These are phyloP conservation scores for Pangasius djambal DNA, from an alignment of 2,797 vertebrate genomes.

Conservation along the genomic window DNA sequence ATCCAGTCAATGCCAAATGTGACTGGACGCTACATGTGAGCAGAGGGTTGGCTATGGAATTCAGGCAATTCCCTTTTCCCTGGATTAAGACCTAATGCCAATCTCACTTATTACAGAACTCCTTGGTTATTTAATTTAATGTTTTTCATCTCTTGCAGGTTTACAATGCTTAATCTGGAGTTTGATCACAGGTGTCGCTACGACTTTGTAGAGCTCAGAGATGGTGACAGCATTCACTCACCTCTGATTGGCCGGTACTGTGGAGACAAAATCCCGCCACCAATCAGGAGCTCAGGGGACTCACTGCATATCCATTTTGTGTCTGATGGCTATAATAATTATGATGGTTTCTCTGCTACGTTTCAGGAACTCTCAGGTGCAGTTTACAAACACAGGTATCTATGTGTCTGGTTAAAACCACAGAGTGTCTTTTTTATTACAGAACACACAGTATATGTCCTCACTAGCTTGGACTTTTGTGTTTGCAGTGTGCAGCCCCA, in stretches of 20 bases:
- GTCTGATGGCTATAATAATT: constrained; percentile 90
- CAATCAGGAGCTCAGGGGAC: constrained; percentile 79
- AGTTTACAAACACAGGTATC: constrained; percentile 37
- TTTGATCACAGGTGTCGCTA: constrained; percentile 81
- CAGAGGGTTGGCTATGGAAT: constrained; percentile 76
- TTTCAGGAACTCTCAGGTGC: constrained; percentile 88
- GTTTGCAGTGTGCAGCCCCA: constrained; percentile 75
- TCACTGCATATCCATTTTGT: constrained; percentile 83
- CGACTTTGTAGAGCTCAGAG: constrained; percentile 87
- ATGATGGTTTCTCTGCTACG: constrained; percentile 86
- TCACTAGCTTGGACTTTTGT: constrained; percentile 9
- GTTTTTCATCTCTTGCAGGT: constrained; percentile 68
- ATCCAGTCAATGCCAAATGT: constrained; percentile 85
- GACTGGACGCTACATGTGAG: constrained; percentile 86
- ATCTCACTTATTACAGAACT: background rate
- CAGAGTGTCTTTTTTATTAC: constrained; percentile 1
- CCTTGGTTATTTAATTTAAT: background rate
- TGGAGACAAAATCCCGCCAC: constrained; percentile 81
- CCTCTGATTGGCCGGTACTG: constrained; percentile 87
- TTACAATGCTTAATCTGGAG: constrained; percentile 84
- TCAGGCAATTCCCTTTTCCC: constrained; percentile 74
- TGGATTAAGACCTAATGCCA: background rate
- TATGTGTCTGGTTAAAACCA: constrained; percentile 1
- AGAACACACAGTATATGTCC: background rate
- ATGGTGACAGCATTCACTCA: constrained; percentile 78